Percentiles rank a stretch among this genome's conserved stretches.
These are phyloP conservation scores for Clepsis dumicolana DNA, from an alignment of 2,888 invertebrate genomes.

Conservation along the genomic window DNA sequence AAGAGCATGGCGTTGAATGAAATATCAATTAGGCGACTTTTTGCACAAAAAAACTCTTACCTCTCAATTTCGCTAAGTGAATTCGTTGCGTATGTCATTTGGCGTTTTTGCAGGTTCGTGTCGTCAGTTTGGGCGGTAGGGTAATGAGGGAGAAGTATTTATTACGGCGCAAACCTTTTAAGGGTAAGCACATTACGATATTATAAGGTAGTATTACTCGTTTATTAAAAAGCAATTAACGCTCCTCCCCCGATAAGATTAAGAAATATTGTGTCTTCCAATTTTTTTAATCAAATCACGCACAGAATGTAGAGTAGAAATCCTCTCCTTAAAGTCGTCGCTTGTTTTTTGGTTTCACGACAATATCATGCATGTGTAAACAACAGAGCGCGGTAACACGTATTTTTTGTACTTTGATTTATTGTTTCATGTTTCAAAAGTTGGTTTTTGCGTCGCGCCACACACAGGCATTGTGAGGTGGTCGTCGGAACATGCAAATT, in stretches of 20 bases:
- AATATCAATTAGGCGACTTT: conserved; percentile 83
- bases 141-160: conserved; percentile 81
- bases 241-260: neutral
- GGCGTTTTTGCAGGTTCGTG: conserved; percentile 73
- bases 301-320: conserved; percentile 17
- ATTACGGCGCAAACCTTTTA: conserved; percentile 66
- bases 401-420: conserved; percentile 83
- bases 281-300: neutral
- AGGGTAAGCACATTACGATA: conserved; percentile 51
- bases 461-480: conserved; percentile 72
- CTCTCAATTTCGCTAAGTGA: conserved; percentile 83
- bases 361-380: conserved; percentile 79
- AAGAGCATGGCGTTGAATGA: conserved; percentile 78
- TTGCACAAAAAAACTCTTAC: conserved; percentile 73
- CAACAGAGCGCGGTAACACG: conserved; percentile 80
- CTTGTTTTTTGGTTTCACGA: conserved; percentile 70
- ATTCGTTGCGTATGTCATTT: conserved; percentile 80
- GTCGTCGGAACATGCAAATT: conserved; percentile 64
- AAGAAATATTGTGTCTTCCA: neutral
- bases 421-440: conserved; percentile 81
- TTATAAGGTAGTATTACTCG: conserved; percentile 33
- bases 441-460: conserved; percentile 77
- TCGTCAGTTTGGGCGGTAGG: conserved; percentile 80
- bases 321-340: conserved; percentile 66
- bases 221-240: conserved; percentile 41